Evolutionary conservation across 2,797 vertebrate genomes (phyloP).

Genomic region (Florisuga fusca): DNA sequence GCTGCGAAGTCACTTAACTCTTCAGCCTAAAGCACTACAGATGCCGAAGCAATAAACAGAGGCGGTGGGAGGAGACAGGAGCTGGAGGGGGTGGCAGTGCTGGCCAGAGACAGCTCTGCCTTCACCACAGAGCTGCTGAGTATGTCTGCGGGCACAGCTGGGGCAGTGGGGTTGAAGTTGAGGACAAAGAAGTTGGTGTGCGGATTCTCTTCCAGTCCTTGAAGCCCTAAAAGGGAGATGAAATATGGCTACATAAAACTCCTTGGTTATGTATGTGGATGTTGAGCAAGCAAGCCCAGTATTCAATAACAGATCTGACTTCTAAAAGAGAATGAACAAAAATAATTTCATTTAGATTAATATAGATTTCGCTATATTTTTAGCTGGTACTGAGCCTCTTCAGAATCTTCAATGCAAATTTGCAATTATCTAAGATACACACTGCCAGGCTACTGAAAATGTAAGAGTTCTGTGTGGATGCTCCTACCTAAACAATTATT

Average conservation of each 20-base stretch:
- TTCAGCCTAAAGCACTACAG: background rate
- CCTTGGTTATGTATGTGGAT: background rate
- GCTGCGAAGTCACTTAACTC: constrained; percentile 18
- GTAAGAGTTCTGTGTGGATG: background rate
- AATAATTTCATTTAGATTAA: background rate
- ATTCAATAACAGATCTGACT: background rate
- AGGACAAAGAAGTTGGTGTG: constrained; percentile 22
- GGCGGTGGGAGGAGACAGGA: background rate
- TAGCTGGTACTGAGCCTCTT: background rate
- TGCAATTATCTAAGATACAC: background rate
- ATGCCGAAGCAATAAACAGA: background rate
- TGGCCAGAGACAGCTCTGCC: constrained; percentile 14
- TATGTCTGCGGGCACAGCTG: background rate
- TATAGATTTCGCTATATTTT: background rate
- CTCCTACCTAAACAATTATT: background rate
- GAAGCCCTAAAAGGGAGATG: background rate
- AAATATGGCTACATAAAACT: background rate
- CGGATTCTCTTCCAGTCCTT: background rate
- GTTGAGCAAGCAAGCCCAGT: background rate
- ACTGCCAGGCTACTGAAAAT: background rate
- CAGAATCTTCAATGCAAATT: background rate
- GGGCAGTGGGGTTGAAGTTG: background rate
- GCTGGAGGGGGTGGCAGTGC: constrained; percentile 1
- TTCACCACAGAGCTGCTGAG: background rate
- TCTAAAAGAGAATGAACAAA: background rate